Base-by-base conservation (phyloP, 2,113 vertebrate genomes). In the Chiloscyllium plagiosum region DNA sequence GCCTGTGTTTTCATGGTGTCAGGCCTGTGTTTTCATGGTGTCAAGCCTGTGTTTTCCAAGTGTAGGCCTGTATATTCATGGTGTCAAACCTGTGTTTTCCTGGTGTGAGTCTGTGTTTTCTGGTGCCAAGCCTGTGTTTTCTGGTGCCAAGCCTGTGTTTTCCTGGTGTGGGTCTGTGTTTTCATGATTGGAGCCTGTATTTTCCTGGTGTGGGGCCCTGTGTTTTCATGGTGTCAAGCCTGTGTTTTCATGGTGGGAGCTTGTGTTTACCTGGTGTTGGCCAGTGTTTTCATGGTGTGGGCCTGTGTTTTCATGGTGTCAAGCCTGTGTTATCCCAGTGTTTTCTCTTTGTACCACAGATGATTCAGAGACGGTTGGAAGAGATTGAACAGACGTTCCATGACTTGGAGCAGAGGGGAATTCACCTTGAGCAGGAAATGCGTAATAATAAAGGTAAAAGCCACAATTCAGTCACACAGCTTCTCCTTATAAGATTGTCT, bases 341-440 rank as follows among this genome's bases (percentile, higher is more conserved):
- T 1, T 90, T 96, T 95, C 70, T 61, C 96, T 85, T 65, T 83
- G 15, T 42, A 72, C 47, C 24, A 0, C 97, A 99, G 99, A 97
- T 98, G 94, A 98, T 99, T 97, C 99, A 99, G 97, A 97, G 98
- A 95, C 97, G 99, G 24, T 98, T 99, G 96, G 98, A 99, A 96
- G 99, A 99, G 97, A 99, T 99, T 0, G 99, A 99, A 87, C 98
- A 98, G 96, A 98, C 97, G 0, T 98, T 98, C 96, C 98, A 97
- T 93, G 98, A 99, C 1, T 97, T 99, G 97, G 99, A 99, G 97
- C 97, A 98, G 0, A 97, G 98, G 94, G 99, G 99, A 7, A 97
- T 97, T 20, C 96, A 96, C 96, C 96, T 99, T 96, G 99, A 99
- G 97, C 97, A 97, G 96, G 97, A 97, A 37, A 97, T 99, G 69